Evolutionary conservation across 2,113 vertebrate species (phyloP), one percentile per base, ranked within the genome.

Genomic region (Dipodomys merriami): DNA sequence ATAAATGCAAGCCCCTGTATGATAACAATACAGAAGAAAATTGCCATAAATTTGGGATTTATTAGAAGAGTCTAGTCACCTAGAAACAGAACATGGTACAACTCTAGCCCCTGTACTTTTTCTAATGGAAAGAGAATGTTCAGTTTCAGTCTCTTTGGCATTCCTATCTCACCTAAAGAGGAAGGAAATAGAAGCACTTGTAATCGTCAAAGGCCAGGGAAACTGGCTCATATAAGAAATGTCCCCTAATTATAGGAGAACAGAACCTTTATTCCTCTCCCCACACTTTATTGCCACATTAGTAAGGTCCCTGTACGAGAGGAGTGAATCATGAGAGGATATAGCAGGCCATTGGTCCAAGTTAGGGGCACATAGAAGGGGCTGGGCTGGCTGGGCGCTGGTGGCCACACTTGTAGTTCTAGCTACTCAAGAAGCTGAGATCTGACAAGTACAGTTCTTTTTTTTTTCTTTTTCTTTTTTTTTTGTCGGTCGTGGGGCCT

Each of bases 11-110:
- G 4, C 12, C 53, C 16, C 53, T 57, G 18, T 57, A 16, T 13
- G 18, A 57, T 57, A 57, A 57, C 53, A 57, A 57, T 57, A 16
- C 12, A 57, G 5, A 16, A 57, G 65, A 29, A 88, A 73, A 9
- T 79, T 83, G 25, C 44, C 64, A 30, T 15, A 90, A 86, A 74
- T 7, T 71, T 94, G 78, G 29, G 39, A 79, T 92, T 83, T 71
- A 62, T 77, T 74, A 77, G 22, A 77, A 12, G 23, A 27, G 25
- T 9, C 27, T 78, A 35, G 65, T 1, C 53, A 64, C 27, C 18
- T 35, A 16, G 39, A 30, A 49, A 7, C 71, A 84, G n/a, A 12
- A 81, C 84, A 83, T 80, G 44, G 57, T 8, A 35, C 7, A 85
- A 81, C 53, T 93, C 49, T 71, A 87, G 33, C 19, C 9, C 19